phyloP scores from a whole-genome alignment of 2,888 invertebrate genomes.

The Rhagium mordax region DNA sequence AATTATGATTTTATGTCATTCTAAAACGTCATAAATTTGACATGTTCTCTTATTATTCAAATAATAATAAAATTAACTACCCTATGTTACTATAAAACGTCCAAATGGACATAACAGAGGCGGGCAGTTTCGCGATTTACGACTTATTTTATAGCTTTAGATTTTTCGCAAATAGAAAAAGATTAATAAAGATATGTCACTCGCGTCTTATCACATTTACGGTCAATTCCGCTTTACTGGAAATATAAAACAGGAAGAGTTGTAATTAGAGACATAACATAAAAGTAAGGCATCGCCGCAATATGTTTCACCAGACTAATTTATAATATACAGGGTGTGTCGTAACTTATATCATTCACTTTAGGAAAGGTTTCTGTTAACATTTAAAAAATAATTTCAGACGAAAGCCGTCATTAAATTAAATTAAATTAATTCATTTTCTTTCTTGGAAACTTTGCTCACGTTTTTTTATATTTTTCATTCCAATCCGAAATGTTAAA shows the following conservation, averaged over 20 bases:
- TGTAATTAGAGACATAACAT: background rate
- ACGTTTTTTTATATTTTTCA: no score
- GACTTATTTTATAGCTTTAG: conserved; percentile 30
- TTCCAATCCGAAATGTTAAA: no score
- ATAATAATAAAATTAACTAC: conserved; percentile 34
- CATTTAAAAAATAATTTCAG: no score
- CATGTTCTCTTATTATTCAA: conserved; percentile 25
- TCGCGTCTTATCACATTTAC: conserved; percentile 10
- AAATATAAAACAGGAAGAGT: background rate
- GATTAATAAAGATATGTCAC: conserved; percentile 19
- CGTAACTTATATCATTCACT: no score
- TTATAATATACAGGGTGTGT: no score
- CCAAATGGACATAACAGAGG: conserved; percentile 20
- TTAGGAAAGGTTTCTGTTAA: no score
- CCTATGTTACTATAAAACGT: conserved; percentile 20
- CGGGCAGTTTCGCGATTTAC: conserved; percentile 19
- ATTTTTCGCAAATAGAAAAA: conserved; percentile 30
- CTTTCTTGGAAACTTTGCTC: no score
- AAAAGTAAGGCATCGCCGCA: background rate
- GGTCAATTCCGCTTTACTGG: background rate
- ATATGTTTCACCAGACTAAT: background rate
- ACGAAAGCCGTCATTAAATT: no score
- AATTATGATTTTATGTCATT: background rate
- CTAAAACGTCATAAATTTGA: background rate
- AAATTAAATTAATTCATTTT: no score